These are phyloP conservation scores for Drosophila jambulina DNA, from an alignment of 1,140 invertebrate species.

Conservation along the genomic window DNA sequence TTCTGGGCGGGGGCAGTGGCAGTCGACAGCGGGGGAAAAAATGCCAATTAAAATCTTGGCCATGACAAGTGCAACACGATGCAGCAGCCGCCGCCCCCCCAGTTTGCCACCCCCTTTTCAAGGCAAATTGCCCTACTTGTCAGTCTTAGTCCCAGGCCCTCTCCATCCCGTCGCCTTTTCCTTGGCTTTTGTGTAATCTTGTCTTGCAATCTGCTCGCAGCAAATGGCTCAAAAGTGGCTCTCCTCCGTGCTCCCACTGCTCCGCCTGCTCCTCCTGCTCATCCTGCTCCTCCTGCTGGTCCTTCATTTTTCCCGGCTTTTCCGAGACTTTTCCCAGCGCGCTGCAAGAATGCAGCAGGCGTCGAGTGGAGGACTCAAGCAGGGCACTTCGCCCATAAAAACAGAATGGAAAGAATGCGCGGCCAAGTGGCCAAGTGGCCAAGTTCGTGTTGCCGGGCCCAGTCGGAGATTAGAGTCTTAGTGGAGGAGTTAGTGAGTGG, in stretches of 20 bases:
- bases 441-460: slow-evolving; percentile 64
- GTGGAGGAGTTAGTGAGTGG: slow-evolving; percentile 30
- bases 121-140: slow-evolving; percentile 80
- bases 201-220: slow-evolving; percentile 71
- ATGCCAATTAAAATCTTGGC: slow-evolving; percentile 83
- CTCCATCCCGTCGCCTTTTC: slow-evolving; percentile 16
- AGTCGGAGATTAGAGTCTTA: slow-evolving; percentile 71
- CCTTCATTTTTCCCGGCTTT: slow-evolving; percentile 9
- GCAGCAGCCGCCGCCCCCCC: slow-evolving; percentile 6
- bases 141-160: slow-evolving; percentile 39
- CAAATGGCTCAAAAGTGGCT: slow-evolving; percentile 79
- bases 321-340: slow-evolving; percentile 39
- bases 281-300: background rate
- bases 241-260: background rate
- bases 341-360: slow-evolving; percentile 65
- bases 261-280: background rate
- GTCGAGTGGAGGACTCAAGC: slow-evolving; percentile 78
- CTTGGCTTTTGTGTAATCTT: slow-evolving; percentile 68
- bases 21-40: slow-evolving; percentile 43
- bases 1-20: slow-evolving; percentile 8
- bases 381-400: slow-evolving; percentile 75
- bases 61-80: slow-evolving; percentile 70
- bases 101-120: slow-evolving; percentile 22
- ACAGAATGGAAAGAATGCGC: slow-evolving; percentile 75
- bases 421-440: slow-evolving; percentile 78